A percentile compares a stretch with the other conserved stretches of the same genome.
These are phyloP conservation scores for Delia radicum DNA, from an alignment of 1,140 invertebrate species.

Conservation along the genomic window DNA sequence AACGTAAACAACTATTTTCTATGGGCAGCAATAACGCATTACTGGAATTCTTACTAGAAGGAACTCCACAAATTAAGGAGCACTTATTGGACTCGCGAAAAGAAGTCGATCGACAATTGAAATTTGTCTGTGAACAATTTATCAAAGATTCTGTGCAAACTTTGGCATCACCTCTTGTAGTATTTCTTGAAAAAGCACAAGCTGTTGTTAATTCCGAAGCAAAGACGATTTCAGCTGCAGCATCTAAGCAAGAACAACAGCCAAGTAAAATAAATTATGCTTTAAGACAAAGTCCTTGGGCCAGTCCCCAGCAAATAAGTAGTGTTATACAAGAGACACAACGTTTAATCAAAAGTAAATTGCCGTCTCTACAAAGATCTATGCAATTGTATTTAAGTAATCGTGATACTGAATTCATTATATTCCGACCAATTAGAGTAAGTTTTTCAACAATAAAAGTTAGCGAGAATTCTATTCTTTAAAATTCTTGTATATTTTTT, in stretches of 20 bases:
- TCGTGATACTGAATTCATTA: slow-evolving; percentile 92
- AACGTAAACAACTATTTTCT: slow-evolving; percentile 82
- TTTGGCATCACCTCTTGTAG: slow-evolving; percentile 71
- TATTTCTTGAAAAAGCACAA: slow-evolving; percentile 73
- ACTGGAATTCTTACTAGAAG: slow-evolving; percentile 86
- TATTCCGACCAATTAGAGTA: slow-evolving; percentile 89
- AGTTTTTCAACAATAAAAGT: slow-evolving; percentile 36
- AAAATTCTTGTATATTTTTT: slow-evolving; percentile 26
- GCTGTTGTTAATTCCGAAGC: slow-evolving; percentile 32
- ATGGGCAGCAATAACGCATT: slow-evolving; percentile 88
- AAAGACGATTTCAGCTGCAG: neutral
- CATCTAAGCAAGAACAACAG: slow-evolving; percentile 25
- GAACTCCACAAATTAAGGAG: slow-evolving; percentile 89
- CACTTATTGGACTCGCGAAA: slow-evolving; percentile 91
- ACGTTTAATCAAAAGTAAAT: slow-evolving; percentile 74
- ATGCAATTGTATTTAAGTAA: slow-evolving; percentile 97
- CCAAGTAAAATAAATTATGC: slow-evolving; percentile 41
- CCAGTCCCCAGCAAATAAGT: slow-evolving; percentile 60
- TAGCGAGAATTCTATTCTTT: no score
- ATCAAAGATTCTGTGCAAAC: slow-evolving; percentile 79
- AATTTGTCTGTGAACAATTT: slow-evolving; percentile 86
- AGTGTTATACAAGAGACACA: slow-evolving; percentile 66
- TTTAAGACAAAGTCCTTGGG: slow-evolving; percentile 57
- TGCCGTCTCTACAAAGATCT: slow-evolving; percentile 78
- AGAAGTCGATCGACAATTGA: slow-evolving; percentile 90